phyloP scores from a whole-genome alignment of 2,797 vertebrate species.

The Onychomys arenicola region DNA sequence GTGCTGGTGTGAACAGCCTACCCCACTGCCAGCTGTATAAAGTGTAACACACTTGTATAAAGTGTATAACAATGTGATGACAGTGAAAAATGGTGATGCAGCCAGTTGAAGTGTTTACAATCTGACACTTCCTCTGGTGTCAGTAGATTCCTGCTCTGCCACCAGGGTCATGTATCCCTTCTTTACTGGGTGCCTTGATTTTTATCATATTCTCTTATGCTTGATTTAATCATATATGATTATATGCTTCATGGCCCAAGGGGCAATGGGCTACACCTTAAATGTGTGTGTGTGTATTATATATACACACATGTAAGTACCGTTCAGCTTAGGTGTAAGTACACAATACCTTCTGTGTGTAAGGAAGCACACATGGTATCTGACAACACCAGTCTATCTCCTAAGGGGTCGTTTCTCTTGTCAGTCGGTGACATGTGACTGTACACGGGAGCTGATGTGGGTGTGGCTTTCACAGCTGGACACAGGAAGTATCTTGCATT shows the following conservation, averaged over 20 bases:
- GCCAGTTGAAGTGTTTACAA: no score
- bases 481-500: neutral
- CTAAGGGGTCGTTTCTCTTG: neutral
- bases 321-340: no score
- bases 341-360: neutral
- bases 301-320: no score
- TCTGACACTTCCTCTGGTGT: neutral
- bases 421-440: neutral
- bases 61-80: neutral
- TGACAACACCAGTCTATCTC: neutral
- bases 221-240: neutral
- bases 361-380: neutral
- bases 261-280: rapidly evolving
- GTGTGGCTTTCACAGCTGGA: neutral
- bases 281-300: neutral
- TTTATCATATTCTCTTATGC: neutral
- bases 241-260: neutral
- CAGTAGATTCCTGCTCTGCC: neutral
- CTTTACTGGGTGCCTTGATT: no score
- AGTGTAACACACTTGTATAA: no score
- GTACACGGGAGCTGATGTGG: neutral
- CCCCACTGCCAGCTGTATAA: neutral
- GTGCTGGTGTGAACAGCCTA: neutral
- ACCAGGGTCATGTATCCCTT: neutral
- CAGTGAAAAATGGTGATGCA: no score